Conservation (phyloP, 2,888 invertebrate genomes). For the Coremacera marginata region DNA sequence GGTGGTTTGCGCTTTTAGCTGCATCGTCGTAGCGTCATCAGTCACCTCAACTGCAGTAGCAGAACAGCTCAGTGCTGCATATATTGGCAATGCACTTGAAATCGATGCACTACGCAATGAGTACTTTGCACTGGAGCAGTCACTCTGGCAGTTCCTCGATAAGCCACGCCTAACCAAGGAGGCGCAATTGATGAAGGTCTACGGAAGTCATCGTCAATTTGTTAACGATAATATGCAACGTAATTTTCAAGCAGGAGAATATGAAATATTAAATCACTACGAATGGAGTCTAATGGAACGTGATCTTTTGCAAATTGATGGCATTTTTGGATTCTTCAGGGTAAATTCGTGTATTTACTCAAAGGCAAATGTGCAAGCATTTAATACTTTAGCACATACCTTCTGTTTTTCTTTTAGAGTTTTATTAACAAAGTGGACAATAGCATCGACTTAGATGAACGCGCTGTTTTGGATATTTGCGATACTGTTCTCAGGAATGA, state of each 20-base stretch:
- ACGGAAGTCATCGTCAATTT: constrained; percentile 63
- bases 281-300: constrained; percentile 76
- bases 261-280: constrained; percentile 71
- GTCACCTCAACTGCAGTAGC: not conserved
- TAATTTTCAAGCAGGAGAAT: constrained; percentile 55
- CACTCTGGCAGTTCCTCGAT: constrained; percentile 63
- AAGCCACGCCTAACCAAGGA: constrained; percentile 55
- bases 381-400: not conserved
- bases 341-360: constrained; percentile 63
- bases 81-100: constrained; percentile 47
- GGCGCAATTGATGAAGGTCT: constrained; percentile 62
- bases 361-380: not conserved
- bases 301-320: constrained; percentile 75
- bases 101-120: constrained; percentile 75
- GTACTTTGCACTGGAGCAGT: constrained; percentile 73
- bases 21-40: not conserved
- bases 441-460: constrained; percentile 69
- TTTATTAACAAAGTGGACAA: constrained; percentile 51
- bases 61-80: not conserved
- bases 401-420: constrained; percentile 44
- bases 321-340: constrained; percentile 77
- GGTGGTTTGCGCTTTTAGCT: not conserved
- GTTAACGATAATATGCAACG: constrained; percentile 52
- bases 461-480: constrained; percentile 76
- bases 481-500: constrained; percentile 76